phyloP scores from a whole-genome alignment of 2,888 invertebrate species.

The Protula sp. region DNA sequence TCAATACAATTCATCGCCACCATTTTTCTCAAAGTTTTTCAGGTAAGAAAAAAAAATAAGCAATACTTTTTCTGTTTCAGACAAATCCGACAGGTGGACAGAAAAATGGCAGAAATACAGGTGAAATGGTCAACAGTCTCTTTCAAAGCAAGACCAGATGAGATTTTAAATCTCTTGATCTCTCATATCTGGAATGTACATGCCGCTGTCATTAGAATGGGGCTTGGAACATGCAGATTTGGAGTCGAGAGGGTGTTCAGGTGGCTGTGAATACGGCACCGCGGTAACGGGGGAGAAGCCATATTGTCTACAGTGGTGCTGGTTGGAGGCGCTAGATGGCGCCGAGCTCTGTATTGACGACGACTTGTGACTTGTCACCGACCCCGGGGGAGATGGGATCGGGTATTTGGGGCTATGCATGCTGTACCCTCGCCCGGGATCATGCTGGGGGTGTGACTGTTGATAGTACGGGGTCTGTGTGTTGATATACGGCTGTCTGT shows the following conservation, averaged over 20 bases:
- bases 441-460: slow-evolving; percentile 19
- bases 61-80: too few relatives aligned
- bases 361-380: slow-evolving; percentile 43
- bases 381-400: slow-evolving; percentile 44
- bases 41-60: too few relatives aligned
- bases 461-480: too few relatives aligned
- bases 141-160: too few relatives aligned
- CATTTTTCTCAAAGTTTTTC: too few relatives aligned
- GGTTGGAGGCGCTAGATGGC: slow-evolving; percentile 7
- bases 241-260: not conserved
- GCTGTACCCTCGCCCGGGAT: too few relatives aligned
- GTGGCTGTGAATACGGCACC: not conserved
- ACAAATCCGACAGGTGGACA: too few relatives aligned
- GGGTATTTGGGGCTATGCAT: slow-evolving; percentile 24
- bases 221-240: too few relatives aligned
- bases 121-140: too few relatives aligned
- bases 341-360: slow-evolving; percentile 31
- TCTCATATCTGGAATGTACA: not conserved
- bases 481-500: too few relatives aligned
- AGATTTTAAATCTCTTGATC: not conserved
- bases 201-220: not conserved
- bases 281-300: not conserved
- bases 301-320: not conserved
- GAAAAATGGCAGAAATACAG: too few relatives aligned
- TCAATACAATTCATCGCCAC: too few relatives aligned